phyloP scores from a whole-genome alignment of 2,888 invertebrate genomes.

The Ochropleura leucogaster region DNA sequence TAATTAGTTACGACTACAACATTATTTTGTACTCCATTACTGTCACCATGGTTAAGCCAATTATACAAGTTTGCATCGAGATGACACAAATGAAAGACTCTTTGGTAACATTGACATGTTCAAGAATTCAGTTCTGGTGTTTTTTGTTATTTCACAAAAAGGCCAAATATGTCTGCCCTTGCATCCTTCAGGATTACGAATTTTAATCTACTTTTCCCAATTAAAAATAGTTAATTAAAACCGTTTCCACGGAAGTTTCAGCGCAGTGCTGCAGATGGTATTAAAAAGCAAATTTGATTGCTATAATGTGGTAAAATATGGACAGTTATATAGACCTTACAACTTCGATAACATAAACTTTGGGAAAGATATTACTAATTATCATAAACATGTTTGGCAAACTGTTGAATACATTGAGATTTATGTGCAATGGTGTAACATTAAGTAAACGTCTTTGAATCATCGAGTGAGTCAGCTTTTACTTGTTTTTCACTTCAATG shows the following conservation, averaged over 20 bases:
- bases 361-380: background rate
- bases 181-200: conserved; percentile 4
- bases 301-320: background rate
- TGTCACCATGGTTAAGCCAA: background rate
- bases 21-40: conserved; percentile 12
- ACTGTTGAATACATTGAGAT: conserved; percentile 2
- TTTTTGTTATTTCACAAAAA: conserved; percentile 23
- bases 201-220: conserved; percentile 38
- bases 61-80: conserved; percentile 2
- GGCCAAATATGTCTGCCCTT: background rate
- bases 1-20: background rate
- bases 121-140: conserved; percentile 2
- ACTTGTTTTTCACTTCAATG: background rate
- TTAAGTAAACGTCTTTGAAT: conserved; percentile 13
- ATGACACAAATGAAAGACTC: conserved; percentile 5
- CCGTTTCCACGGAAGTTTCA: background rate
- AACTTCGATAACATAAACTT: background rate
- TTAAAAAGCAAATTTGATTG: background rate
- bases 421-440: background rate
- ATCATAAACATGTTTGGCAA: background rate
- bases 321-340: background rate
- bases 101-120: conserved; percentile 2
- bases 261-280: background rate
- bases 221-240: conserved; percentile 20
- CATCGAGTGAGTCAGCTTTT: background rate